These are phyloP conservation scores for Rhinopomastus cyanomelas DNA, from an alignment of 2,113 vertebrate genomes.

Conservation along the genomic window DNA sequence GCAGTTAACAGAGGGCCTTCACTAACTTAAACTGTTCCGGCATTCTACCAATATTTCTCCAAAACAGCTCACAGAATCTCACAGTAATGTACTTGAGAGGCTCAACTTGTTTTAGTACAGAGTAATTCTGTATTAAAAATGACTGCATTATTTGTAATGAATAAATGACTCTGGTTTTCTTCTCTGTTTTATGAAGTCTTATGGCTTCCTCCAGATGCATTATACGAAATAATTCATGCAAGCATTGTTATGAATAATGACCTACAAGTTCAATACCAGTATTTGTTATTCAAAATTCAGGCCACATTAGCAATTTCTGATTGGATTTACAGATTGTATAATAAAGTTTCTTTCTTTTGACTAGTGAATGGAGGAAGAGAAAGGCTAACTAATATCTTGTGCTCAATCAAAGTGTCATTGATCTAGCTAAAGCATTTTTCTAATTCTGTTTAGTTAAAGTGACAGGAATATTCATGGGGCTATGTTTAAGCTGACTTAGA, in stretches of 20 bases:
- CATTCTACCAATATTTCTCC: neutral
- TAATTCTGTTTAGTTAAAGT: neutral
- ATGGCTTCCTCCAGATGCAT: neutral
- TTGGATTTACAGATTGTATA: neutral
- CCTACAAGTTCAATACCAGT: neutral
- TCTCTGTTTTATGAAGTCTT: neutral
- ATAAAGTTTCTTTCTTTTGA: neutral
- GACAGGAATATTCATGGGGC: neutral
- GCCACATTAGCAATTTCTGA: neutral
- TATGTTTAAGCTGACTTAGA: neutral
- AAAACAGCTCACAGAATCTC: neutral
- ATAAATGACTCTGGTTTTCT: neutral
- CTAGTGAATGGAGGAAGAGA: neutral
- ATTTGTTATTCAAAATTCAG: slow-evolving; percentile 1
- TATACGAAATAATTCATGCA: neutral
- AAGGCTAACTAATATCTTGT: neutral
- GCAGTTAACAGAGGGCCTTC: neutral
- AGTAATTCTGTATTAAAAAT: neutral
- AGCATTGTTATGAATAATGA: neutral
- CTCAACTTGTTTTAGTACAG: neutral
- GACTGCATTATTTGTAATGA: neutral
- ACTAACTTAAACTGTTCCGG: neutral
- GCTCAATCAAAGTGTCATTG: neutral
- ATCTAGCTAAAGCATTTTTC: neutral
- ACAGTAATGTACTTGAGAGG: neutral